Evolutionary conservation across 2,113 vertebrate genomes (phyloP).

Genomic region (Mobula hypostoma): DNA sequence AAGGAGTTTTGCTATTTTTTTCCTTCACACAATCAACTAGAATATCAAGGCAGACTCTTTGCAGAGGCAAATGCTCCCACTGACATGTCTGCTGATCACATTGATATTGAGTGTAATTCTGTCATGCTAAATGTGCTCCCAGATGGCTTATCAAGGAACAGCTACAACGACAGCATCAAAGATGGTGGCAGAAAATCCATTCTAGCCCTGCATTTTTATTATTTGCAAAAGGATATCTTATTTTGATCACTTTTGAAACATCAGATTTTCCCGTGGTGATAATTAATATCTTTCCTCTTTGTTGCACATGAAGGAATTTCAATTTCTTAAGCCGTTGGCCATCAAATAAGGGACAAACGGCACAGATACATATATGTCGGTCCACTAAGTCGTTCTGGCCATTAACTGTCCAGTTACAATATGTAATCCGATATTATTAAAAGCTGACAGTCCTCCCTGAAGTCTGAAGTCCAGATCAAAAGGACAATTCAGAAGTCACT

Average conservation of each 20-base stretch:
- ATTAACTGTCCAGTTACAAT: too few species aligned
- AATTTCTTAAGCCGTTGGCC: too few species aligned
- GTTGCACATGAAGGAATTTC: too few species aligned
- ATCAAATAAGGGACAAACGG: too few species aligned
- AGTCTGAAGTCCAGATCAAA: background rate
- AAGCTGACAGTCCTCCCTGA: background rate
- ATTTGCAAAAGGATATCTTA: background rate
- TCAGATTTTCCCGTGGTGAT: background rate
- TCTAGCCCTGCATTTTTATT: background rate
- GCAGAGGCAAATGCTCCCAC: background rate
- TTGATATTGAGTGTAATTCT: background rate
- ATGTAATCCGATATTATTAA: too few species aligned
- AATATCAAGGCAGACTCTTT: background rate
- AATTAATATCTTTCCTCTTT: background rate
- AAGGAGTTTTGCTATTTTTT: background rate
- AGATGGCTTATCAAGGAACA: background rate
- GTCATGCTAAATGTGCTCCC: background rate
- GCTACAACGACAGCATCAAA: background rate
- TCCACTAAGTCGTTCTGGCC: too few species aligned
- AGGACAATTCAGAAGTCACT: background rate
- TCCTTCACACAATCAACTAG: background rate
- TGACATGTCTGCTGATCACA: background rate
- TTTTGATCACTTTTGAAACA: background rate
- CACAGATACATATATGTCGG: too few species aligned
- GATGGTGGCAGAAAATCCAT: conserved; percentile 22